Evolutionary conservation across 2,888 invertebrate genomes (phyloP).

Genomic region (Deroplatys truncata): DNA sequence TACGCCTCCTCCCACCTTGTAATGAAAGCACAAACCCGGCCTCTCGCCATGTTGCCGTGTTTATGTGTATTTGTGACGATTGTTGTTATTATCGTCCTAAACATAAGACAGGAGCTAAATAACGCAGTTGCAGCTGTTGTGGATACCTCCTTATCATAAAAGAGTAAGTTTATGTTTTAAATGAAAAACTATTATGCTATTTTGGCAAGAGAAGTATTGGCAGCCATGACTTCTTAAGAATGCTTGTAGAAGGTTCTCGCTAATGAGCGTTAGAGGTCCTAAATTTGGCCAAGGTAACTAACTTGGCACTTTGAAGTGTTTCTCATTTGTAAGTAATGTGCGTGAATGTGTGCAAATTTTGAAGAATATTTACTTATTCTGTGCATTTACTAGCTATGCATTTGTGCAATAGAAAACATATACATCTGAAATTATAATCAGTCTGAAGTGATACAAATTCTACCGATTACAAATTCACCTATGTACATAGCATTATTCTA

Average conservation of each 20-base stretch:
- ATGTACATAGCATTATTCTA: too few species aligned
- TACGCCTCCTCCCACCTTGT: background rate
- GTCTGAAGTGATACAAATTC: too few species aligned
- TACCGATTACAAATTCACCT: too few species aligned
- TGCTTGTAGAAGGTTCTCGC: background rate
- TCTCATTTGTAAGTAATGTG: background rate
- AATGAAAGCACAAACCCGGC: background rate
- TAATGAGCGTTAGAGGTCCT: background rate
- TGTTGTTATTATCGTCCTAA: background rate
- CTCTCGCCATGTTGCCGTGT: background rate
- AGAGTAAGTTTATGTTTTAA: background rate
- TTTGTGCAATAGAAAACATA: too few species aligned
- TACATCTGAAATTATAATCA: too few species aligned
- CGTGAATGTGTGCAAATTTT: background rate
- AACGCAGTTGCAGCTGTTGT: background rate
- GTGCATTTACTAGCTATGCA: too few species aligned
- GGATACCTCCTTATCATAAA: background rate
- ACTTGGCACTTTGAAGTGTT: background rate
- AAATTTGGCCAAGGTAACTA: background rate
- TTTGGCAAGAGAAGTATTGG: background rate
- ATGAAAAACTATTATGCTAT: background rate
- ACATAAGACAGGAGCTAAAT: background rate
- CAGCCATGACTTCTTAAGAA: background rate
- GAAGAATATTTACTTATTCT: too few species aligned
- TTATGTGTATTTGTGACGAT: background rate